A percentile compares a stretch with the other conserved stretches of the same genome.
phyloP scores from a whole-genome alignment of 2,113 vertebrate species.

The Passer montanus region DNA sequence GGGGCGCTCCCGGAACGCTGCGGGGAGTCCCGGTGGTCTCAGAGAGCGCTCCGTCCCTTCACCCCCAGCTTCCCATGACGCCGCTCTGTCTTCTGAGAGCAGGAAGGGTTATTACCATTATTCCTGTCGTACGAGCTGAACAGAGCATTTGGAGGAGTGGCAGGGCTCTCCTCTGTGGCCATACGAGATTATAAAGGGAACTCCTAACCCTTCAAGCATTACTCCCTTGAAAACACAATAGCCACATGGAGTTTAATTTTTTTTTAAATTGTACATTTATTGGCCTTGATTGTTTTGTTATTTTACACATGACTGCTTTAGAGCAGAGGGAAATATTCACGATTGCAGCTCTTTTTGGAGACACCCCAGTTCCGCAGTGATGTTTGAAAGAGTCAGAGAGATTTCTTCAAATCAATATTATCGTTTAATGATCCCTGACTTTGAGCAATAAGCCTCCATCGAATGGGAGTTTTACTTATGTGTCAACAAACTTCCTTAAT shows the following conservation, averaged over 20 bases:
- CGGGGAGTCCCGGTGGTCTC: neutral
- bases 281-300: neutral
- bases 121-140: neutral
- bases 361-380: neutral
- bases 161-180: neutral
- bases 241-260: neutral
- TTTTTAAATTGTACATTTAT: neutral
- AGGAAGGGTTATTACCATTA: neutral
- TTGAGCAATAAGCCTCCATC: neutral
- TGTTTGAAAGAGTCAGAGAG: neutral
- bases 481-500: neutral
- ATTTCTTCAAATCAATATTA: neutral
- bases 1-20: neutral
- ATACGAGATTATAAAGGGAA: neutral
- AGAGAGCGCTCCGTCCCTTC: too few relatives aligned
- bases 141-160: neutral
- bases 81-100: neutral
- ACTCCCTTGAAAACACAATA: neutral
- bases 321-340: neutral
- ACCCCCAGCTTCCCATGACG: rapidly evolving
- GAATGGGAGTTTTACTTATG: rapidly evolving
- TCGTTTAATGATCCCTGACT: neutral
- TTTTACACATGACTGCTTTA: neutral
- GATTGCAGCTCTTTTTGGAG: neutral
- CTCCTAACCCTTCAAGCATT: neutral